Percentiles rank a stretch among this genome's conserved stretches.
Evolutionary conservation across 2,113 vertebrate species (phyloP).

Genomic region (Heterocephalus glaber): DNA sequence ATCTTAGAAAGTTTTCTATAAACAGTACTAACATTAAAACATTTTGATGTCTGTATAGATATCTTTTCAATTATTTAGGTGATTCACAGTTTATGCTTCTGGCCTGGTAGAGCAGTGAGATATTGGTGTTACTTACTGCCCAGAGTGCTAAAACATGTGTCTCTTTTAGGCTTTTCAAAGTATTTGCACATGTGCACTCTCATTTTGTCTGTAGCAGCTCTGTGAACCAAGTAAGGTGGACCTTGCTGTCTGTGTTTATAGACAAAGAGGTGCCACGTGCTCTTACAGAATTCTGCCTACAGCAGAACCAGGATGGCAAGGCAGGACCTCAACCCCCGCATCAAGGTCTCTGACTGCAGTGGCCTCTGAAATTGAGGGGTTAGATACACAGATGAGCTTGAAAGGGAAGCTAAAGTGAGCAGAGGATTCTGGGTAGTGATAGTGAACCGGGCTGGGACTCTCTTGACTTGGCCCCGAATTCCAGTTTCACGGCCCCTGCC

Average conservation of each 20-base stretch:
- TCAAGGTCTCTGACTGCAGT: not conserved
- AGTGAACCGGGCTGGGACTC: not conserved
- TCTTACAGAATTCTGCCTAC: not conserved
- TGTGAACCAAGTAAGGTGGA: not conserved
- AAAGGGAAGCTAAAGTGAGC: not conserved
- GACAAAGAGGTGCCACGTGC: not conserved
- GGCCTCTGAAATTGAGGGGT: not conserved
- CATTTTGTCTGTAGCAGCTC: not conserved
- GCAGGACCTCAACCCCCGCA: not conserved
- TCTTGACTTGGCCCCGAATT: not conserved
- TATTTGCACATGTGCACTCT: not conserved
- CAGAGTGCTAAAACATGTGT: fast-evolving
- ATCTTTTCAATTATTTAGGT: not conserved
- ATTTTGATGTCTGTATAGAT: not conserved
- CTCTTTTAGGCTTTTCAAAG: not conserved
- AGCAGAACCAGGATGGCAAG: not conserved
- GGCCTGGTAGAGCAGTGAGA: not conserved
- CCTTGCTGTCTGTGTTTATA: too few species aligned
- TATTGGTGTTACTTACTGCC: not conserved
- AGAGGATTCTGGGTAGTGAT: not conserved
- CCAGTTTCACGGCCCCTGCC: not conserved
- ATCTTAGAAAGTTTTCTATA: not conserved
- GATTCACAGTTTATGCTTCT: not conserved
- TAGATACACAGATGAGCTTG: not conserved
- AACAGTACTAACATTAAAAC: not conserved